These are phyloP conservation scores for Zoanthus sociatus DNA, from an alignment of 92 coral and sea anemone species.

Conservation along the genomic window DNA sequence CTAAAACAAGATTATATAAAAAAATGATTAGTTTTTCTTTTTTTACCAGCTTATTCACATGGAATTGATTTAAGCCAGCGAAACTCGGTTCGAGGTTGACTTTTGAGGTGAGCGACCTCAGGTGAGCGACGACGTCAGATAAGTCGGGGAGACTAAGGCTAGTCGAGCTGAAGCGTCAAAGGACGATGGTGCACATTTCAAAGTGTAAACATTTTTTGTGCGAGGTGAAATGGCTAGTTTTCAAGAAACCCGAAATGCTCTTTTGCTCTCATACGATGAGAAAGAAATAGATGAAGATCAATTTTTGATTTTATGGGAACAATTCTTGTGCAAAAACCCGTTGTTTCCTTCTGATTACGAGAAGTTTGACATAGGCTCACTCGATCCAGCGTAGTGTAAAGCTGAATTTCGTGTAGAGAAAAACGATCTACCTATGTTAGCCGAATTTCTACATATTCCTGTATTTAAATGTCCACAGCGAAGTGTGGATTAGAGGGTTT, in stretches of 20 bases:
- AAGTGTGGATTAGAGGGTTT: conserved; percentile 8
- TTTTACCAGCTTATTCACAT: no score
- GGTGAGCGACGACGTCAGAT: no score
- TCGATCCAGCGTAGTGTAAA: conserved; percentile 9
- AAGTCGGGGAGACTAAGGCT: no score
- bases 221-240: conserved; percentile 3
- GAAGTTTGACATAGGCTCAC: neutral
- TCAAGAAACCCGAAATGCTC: conserved; percentile 7
- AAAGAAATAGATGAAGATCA: conserved; percentile 1
- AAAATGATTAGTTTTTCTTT: no score
- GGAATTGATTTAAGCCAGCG: no score
- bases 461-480: conserved; percentile 10
- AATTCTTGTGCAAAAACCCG: neutral
- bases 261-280: neutral
- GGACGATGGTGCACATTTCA: neutral
- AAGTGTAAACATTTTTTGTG: neutral
- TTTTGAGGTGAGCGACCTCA: no score
- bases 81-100: no score
- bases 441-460: neutral
- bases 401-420: conserved; percentile 17
- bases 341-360: neutral
- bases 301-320: conserved; percentile 6
- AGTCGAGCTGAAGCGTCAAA: no score
- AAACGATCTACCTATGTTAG: neutral
- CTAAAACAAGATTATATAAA: no score